Percentiles rank a stretch among this genome's conserved stretches.
Evolutionary conservation across 2,113 vertebrate genomes (phyloP).

Genomic region (Ageneiosus marmoratus): DNA sequence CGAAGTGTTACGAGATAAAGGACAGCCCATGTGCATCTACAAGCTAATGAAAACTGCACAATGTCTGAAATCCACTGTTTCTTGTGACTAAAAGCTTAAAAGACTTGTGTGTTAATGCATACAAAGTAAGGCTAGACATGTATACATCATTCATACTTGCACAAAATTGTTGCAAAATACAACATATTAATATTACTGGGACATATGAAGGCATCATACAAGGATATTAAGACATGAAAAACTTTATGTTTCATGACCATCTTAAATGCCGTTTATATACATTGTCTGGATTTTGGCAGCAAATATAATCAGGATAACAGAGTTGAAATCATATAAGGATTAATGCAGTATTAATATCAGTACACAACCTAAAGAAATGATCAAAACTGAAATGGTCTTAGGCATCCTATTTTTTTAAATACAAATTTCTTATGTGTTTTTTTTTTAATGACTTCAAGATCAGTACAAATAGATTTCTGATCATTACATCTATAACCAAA

Average conservation of each 20-base stretch:
- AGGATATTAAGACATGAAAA: background rate
- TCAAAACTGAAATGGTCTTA: background rate
- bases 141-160: background rate
- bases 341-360: background rate
- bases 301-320: background rate
- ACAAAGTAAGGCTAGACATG: background rate
- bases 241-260: background rate
- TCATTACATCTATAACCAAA: background rate
- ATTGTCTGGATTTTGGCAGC: background rate
- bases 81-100: background rate
- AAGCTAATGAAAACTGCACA: background rate
- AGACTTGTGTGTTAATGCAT: background rate
- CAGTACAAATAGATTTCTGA: background rate
- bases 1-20: background rate
- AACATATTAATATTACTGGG: background rate
- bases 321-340: background rate
- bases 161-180: background rate
- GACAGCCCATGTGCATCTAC: background rate
- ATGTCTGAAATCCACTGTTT: background rate
- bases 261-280: background rate
- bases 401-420: too few relatives aligned
- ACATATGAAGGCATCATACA: background rate
- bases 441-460: background rate
- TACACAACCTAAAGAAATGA: background rate
- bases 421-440: background rate